Evolutionary conservation across 2,888 invertebrate genomes (phyloP), one percentile per base, ranked within the genome.

Genomic region (Synergus japonicus): DNA sequence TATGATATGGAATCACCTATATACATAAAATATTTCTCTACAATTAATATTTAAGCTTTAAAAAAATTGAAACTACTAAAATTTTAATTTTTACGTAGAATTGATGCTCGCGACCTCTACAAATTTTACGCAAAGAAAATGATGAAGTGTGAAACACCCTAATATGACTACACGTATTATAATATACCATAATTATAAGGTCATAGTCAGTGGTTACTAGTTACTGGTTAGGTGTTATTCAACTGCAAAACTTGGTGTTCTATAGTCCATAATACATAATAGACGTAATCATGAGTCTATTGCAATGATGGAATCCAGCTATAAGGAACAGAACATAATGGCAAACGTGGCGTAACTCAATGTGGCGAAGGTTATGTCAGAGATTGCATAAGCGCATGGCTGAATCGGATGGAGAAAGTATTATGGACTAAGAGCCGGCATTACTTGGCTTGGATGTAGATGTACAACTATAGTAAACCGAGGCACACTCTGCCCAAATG

Each of bases 351-450:
- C 88, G 89, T 88, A 90, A 90, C 87, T 49, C 84, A 88, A 87
- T 88, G 87, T 89, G 91, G 89, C 90, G 91, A 91, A 91, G 92
- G 90, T 92, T 92, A 92, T 92, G 91, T 92, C 92, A 92, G 91
- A 90, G 88, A 88, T 92, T 92, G 89, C 91, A 86, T 89, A 92
- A 92, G 85, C 80, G 66, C 85, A 81, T 80, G 85, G 86, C 85
- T 83, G 86, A 85, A 84, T 84, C 82, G 81, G 80, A 79, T 81
- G 86, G 88, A 88, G 85, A 86, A 86, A 85, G 85, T 85, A 49
- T 41, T 73, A 73, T 54, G 73, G 37, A 73, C 54, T 73, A 18
- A 41, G 37, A 49, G 69, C 15, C 22, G 49, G 54, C n/a, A 22
- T 49, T 73, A 22, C 29, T 29, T 73, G 22, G 46, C 37, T 37